Percentiles rank a stretch among this genome's conserved stretches.
These are phyloP conservation scores for Rhagophthalmus giganteus DNA, from an alignment of 2,888 invertebrate species.

Conservation along the genomic window DNA sequence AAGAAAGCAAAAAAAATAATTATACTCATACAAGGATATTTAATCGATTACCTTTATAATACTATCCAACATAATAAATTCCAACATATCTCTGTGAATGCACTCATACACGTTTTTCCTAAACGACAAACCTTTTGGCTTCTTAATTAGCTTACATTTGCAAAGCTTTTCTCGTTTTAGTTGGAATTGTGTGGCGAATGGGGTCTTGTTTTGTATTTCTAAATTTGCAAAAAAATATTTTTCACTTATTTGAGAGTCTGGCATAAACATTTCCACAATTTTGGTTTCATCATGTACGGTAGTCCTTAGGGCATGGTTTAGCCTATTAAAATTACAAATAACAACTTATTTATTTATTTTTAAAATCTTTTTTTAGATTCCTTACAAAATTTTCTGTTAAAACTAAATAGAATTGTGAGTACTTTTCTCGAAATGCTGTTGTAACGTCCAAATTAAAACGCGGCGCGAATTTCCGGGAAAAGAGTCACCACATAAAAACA, in stretches of 20 bases:
- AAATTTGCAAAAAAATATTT: slow-evolving; percentile 43
- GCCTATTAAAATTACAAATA: slow-evolving; percentile 37
- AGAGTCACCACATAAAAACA: too few species aligned
- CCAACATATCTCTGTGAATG: slow-evolving; percentile 47
- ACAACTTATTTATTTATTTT: too few species aligned
- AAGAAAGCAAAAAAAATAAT: too few species aligned
- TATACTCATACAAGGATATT: too few species aligned
- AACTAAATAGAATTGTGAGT: not conserved
- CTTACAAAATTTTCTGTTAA: not conserved
- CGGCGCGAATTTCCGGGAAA: too few species aligned
- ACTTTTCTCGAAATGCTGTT: too few species aligned
- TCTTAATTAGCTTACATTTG: slow-evolving; percentile 43
- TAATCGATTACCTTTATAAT: slow-evolving; percentile 43
- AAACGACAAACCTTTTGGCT: slow-evolving; percentile 39
- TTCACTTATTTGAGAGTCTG: slow-evolving; percentile 43
- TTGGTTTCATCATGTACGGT: slow-evolving; percentile 39
- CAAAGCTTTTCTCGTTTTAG: slow-evolving; percentile 49
- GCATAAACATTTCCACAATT: slow-evolving; percentile 41
- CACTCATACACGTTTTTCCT: slow-evolving; percentile 47
- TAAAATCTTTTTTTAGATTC: not conserved
- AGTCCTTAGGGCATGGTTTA: slow-evolving; percentile 43
- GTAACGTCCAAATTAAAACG: too few species aligned
- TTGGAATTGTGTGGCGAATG: slow-evolving; percentile 39
- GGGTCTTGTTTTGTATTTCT: slow-evolving; percentile 45
- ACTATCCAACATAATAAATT: slow-evolving; percentile 43